Evolutionary conservation across 2,113 vertebrate genomes (phyloP).

Genomic region (Gallinago media): DNA sequence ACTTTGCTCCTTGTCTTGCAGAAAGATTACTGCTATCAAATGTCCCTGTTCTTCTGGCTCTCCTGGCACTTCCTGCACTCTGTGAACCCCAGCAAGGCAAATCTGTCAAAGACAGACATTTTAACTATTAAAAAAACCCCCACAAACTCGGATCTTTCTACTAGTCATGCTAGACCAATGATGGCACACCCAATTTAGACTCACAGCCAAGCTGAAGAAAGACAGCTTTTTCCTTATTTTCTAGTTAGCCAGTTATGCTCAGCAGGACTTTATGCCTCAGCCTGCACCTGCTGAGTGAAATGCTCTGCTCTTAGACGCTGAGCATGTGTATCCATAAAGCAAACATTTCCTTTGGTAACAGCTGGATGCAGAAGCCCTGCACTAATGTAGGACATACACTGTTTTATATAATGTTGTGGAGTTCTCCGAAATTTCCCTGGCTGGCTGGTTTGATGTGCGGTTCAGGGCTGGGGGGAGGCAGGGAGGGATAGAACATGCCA

Average conservation of each 20-base stretch:
- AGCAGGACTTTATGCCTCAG: neutral
- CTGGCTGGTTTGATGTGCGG: neutral
- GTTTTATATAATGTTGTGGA: rapidly evolving
- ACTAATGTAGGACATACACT: rapidly evolving
- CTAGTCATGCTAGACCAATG: neutral
- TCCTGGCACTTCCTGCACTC: neutral
- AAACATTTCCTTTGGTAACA: neutral
- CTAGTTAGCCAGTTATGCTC: neutral
- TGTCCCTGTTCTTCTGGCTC: neutral
- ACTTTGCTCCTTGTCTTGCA: neutral
- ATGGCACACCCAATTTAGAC: neutral
- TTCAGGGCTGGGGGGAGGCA: neutral
- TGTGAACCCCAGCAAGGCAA: neutral
- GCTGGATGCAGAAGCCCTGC: neutral
- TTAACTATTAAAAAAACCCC: neutral
- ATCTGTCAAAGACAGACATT: neutral
- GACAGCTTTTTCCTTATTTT: neutral
- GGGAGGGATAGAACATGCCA: neutral
- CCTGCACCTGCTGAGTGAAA: neutral
- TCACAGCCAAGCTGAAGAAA: neutral
- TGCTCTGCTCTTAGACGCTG: neutral
- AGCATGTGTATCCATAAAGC: neutral
- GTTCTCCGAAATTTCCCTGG: neutral
- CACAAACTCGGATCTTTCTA: neutral
- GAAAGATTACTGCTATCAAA: neutral